Base-by-base conservation (phyloP, 1,140 invertebrate genomes). In the Contarinia nasturtii region DNA sequence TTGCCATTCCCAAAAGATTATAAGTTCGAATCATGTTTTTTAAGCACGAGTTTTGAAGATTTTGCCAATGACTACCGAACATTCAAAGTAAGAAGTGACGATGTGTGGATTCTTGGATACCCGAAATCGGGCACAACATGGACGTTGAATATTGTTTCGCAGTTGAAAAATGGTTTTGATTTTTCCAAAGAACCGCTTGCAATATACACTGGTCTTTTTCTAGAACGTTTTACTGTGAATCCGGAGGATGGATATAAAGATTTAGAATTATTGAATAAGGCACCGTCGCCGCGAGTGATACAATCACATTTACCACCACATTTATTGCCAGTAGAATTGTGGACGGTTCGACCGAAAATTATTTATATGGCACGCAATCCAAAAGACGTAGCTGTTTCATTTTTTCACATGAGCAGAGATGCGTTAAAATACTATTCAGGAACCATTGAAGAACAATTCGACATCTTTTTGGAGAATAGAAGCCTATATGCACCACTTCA, bases 321-420 rank as follows among this genome's bases (percentile, higher is more conserved):
- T 42, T 57, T 84, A 2, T 57, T 86, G 27, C 81, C 82, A 0
- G 63, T 64, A 10, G 65, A 75, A 54, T 57, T 78, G 19, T 65
- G 67, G 54, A 63, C 57, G 18, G 62, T 66, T 45, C 67, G 66
- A 21, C 65, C 66, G 18, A 65, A 82, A 72, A 74, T 86, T 1
- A 76, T 89, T 46, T 88, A 88, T 53, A 72, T 87, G 0, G 70
- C 73, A 1, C 71, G 86, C 52, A 85, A 89, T 61, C 79, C 84
- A 0, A 88, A 86, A 61, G 86, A 90, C 57, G 75, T 76, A 1
- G 76, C 75, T 21, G 71, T 89, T 4, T 87, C 83, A 0, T 86
- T 88, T 72, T 55, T 74, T 61, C 81, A 83, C 57, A 70, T 70
- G 54, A 69, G 66, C 37, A 57, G 76, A 10, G 61, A 78, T 51